Base-by-base conservation (phyloP, 2,888 invertebrate genomes). In the Acanthopleura granulata region DNA sequence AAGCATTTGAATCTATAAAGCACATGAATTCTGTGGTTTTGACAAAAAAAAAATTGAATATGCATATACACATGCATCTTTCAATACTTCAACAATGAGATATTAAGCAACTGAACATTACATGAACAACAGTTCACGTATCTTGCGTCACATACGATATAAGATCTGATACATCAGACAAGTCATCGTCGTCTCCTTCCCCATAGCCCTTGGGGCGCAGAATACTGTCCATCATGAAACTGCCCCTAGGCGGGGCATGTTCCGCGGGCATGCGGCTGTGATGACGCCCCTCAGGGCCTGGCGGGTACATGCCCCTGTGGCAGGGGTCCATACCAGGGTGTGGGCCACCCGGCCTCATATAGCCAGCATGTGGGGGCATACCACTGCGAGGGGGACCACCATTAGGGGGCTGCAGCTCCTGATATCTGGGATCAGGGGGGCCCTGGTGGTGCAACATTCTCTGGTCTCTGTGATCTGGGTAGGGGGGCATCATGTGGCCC, bases 91-190 rank as follows among this genome's bases (percentile, higher is more conserved):
- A 40, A 40, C 40, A 40, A 40, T 40, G 40, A 6, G 40, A 9
- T 40, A n/a, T n/a, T 3, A 40, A 40, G 40, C 40, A 40, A 40
- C 3, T 40, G 40, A 40, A 40, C 4, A 40, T 6, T 40, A 9
- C 9, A 9, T 40, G 40, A 40, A 40, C 40, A 40, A 40, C 40
- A 40, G 40, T 27, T 66, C 29, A 66, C 1, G 22, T 66, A 76
- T 84, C 83, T 76, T 80, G 81, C 74, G 81, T 78, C 29, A 85
- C 79, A 79, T 86, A 87, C 73, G 82, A 84, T 22, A 84, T 85
- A 76, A 87, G 83, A 74, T 87, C 86, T 1, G 82, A 81, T 62
- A 86, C 84, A 71, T 86, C 86, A 29, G 79, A 78, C 71, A 79
- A 75, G 72, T 81, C 83, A 49, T 82, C 84, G 12, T 81, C 83